Evolutionary conservation across 2,797 vertebrate species (phyloP).

Genomic region (Urophycis tenuis): DNA sequence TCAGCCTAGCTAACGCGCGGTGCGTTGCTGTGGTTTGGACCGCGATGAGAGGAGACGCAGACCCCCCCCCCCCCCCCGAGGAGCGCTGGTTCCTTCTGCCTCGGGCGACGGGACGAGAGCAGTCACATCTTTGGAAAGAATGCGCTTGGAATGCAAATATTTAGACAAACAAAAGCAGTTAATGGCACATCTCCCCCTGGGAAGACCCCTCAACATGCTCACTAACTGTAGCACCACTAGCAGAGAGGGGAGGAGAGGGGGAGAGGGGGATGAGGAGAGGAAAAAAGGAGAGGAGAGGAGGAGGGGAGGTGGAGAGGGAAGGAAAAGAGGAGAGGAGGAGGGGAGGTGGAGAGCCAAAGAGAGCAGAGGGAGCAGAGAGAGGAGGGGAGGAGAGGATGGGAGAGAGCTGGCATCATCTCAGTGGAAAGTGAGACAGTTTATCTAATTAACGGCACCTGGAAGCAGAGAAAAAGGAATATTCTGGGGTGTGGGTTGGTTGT

Average conservation of each 20-base stretch:
- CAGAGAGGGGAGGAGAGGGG: no score
- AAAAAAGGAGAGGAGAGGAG: background rate
- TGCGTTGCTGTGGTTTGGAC: no score
- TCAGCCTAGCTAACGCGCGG: background rate
- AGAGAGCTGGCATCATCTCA: background rate
- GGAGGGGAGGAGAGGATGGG: background rate
- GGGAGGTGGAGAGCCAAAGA: background rate
- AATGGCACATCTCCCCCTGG: no score
- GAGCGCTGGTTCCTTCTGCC: no score
- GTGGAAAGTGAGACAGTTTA: background rate
- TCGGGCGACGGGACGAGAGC: background rate
- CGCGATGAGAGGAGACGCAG: background rate
- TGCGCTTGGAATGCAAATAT: background rate
- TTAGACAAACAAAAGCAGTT: background rate
- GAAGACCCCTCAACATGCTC: no score
- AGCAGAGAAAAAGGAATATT: background rate
- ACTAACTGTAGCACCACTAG: no score
- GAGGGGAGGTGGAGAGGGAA: background rate
- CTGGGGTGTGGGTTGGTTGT: no score
- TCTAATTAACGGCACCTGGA: background rate
- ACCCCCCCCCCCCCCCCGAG: no score
- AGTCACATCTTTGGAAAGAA: background rate
- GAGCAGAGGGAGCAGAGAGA: background rate
- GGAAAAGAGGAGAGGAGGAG: background rate
- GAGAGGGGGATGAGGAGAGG: no score